phyloP scores from a whole-genome alignment of 2,113 vertebrate species.

The Nycticebus coucang region DNA sequence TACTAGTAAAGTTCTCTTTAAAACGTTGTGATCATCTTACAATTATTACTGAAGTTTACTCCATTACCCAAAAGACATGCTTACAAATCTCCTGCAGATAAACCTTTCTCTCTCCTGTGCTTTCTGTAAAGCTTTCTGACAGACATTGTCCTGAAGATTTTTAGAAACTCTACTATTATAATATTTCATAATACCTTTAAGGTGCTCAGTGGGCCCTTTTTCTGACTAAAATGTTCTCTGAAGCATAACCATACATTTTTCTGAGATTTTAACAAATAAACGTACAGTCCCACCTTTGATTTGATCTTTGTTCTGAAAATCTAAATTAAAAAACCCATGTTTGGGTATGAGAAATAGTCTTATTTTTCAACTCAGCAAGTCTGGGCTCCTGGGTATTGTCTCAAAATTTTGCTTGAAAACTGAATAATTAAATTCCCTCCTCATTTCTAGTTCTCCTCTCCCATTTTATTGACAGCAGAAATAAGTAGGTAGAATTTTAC shows the following conservation, averaged over 20 bases:
- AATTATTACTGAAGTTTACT: not conserved
- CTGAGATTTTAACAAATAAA: constrained; percentile 28
- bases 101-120: not conserved
- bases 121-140: not conserved
- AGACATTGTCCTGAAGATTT: not conserved
- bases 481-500: not conserved
- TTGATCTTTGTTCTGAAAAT: not conserved
- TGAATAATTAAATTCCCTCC: not conserved
- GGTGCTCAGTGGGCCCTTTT: not conserved
- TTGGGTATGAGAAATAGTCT: not conserved
- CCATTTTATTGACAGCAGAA: not conserved
- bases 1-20: not conserved
- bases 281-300: not conserved
- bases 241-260: not conserved
- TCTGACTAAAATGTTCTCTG: not conserved
- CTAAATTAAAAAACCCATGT: not conserved
- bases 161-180: not conserved
- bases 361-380: not conserved
- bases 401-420: not conserved
- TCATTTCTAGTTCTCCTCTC: not conserved
- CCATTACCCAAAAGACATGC: not conserved
- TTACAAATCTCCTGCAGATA: not conserved
- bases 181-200: not conserved
- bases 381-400: not conserved
- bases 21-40: not conserved